These are phyloP conservation scores for Acheta domesticus DNA, from an alignment of 2,888 invertebrate species.

Conservation along the genomic window DNA sequence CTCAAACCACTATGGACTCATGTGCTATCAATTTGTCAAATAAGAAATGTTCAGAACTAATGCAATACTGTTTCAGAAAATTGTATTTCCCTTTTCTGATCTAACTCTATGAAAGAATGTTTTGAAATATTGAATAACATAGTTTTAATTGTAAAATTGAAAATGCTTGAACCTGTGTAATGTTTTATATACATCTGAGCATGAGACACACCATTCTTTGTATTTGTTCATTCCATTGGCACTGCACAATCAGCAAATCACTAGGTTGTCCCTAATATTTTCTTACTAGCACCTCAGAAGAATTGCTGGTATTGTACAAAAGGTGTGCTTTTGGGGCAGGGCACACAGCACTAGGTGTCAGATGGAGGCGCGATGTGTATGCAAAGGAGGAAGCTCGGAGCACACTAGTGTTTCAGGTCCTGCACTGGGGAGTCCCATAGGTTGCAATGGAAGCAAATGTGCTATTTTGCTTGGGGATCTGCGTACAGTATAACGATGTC, in stretches of 20 bases:
- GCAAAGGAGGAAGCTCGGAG: conserved; percentile 43
- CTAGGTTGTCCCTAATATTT: conserved; percentile 3
- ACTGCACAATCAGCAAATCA: conserved; percentile 20
- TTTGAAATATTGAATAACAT: conserved; percentile 31
- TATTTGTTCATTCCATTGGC: conserved; percentile 21
- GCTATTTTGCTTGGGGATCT: conserved; percentile 54
- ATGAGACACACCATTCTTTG: conserved; percentile 26
- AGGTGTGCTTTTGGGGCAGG: conserved; percentile 12
- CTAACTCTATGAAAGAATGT: conserved; percentile 30
- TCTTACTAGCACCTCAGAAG: neutral
- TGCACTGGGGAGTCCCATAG: conserved; percentile 40
- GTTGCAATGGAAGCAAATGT: conserved; percentile 52
- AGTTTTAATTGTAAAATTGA: conserved; percentile 31
- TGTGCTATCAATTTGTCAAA: conserved; percentile 18
- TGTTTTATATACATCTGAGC: conserved; percentile 30
- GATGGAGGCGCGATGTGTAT: conserved; percentile 49
- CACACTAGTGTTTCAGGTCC: conserved; percentile 26
- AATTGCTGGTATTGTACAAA: neutral
- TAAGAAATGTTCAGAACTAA: conserved; percentile 21
- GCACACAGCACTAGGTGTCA: conserved; percentile 40
- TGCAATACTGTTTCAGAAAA: conserved; percentile 24
- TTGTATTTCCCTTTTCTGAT: conserved; percentile 24
- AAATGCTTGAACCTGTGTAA: conserved; percentile 25
- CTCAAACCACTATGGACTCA: conserved; percentile 20
- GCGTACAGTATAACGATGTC: conserved; percentile 52